Evolutionary conservation across 1,140 invertebrate species (phyloP), one percentile per base, ranked within the genome.

Genomic region (Leptonema lineaticorne): DNA sequence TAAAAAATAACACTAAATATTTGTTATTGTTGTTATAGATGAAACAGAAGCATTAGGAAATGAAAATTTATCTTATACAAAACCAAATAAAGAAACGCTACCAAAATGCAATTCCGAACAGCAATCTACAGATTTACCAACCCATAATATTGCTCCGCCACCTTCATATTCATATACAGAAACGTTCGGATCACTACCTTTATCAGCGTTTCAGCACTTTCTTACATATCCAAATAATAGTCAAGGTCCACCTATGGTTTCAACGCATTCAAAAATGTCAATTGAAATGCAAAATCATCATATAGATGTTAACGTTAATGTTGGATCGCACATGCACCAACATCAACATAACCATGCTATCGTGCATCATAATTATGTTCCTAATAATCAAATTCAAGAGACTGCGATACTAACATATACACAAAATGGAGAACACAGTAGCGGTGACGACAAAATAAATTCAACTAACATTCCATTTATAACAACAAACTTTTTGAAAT

Each of bases 201-300:
- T 64, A 22, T 65, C 70, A 11, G 69, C 66, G 8, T 64, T 71
- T 16, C 70, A 71, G 28, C 69, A 71, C 46, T 71, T 65, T 41
- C 63, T 71, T 7, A 24, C 66, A 9, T 68, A 65, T 56, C 66
- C 66, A 16, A 64, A 41, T 20, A 71, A 71, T 29, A 60, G 46
- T 29, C 59, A 64, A 20, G 29, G 11, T 50, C 14, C 29, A 30
- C 18, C 26, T 18, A 63, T 62, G 20, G 26, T 67, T n/a, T 50
- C 57, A 4, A 20, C 48, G 3, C 70, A 68, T 59, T 45, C 50
- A 16, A 71, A 71, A 41, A 50, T 62, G 14, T 22, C 37, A 8
- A 16, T 26, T 2, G 63, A 69, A 3, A 11, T 6, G 0, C 67
- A 62, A 14, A 72, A 72, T 53, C 67, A 68, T 20, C 27, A 20